Percentiles rank a stretch among this genome's conserved stretches.
phyloP scores from a whole-genome alignment of 2,797 vertebrate genomes.

The Pempheris klunzingeri region DNA sequence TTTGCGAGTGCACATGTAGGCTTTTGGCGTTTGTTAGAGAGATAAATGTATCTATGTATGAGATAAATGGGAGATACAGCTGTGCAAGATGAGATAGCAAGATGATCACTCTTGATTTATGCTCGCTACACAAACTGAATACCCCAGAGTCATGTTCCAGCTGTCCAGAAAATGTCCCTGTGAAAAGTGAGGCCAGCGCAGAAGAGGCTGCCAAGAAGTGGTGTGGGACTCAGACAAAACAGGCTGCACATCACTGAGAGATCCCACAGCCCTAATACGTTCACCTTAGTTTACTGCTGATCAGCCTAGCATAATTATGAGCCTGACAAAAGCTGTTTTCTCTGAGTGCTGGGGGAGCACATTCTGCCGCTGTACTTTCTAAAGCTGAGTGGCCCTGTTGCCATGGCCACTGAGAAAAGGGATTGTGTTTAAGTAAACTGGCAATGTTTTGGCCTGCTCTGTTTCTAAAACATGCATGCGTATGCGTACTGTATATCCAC shows the following conservation, averaged over 20 bases:
- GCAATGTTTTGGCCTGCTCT: conserved; percentile 34
- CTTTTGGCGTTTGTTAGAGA: neutral
- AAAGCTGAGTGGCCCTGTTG: conserved; percentile 60
- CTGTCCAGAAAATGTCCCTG: neutral
- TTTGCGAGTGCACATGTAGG: neutral
- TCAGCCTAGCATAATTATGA: conserved; percentile 57
- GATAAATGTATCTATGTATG: neutral
- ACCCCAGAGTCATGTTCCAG: neutral
- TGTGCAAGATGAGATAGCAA: neutral
- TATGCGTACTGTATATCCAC: neutral
- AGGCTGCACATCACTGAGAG: neutral
- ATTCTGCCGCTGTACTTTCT: conserved; percentile 40
- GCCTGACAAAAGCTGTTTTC: conserved; percentile 66
- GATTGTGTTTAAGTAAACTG: conserved; percentile 56
- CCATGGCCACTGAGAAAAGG: conserved; percentile 61
- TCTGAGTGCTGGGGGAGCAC: conserved; percentile 20
- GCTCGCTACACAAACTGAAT: neutral
- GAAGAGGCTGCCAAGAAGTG: neutral
- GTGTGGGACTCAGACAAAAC: neutral
- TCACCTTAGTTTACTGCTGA: conserved; percentile 17
- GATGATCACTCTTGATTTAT: neutral
- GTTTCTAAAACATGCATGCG: conserved; percentile 4
- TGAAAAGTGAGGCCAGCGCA: neutral
- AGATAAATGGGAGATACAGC: neutral
- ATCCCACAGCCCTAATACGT: neutral